Conservation (phyloP, 2,888 invertebrate genomes). For the Agrochola lota region DNA sequence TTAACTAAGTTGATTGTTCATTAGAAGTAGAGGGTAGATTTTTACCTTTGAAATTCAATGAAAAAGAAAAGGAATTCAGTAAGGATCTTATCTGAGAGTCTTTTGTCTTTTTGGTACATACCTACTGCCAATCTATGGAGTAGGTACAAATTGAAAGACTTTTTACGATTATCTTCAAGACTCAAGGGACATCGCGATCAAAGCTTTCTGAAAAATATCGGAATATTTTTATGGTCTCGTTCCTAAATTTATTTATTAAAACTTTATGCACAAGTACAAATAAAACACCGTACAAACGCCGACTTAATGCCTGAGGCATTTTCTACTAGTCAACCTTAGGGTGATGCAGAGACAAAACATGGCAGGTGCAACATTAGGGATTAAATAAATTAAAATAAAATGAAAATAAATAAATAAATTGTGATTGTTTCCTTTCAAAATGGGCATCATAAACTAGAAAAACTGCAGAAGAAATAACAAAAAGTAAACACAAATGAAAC, state of each 20-base stretch:
- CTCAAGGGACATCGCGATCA: neutral
- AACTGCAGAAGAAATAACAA: neutral
- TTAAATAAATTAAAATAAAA: too few species aligned
- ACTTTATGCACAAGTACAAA: too few species aligned
- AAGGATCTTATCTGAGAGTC: neutral
- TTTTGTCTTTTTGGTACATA: constrained; percentile 9
- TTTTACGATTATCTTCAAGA: neutral
- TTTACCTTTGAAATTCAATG: constrained; percentile 50
- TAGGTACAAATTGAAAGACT: neutral
- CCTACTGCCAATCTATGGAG: neutral
- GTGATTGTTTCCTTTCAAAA: neutral
- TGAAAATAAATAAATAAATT: too few species aligned
- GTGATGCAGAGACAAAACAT: too few species aligned
- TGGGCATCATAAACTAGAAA: neutral
- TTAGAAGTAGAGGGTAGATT: constrained; percentile 36
- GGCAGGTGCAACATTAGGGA: too few species aligned
- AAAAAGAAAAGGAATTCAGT: constrained; percentile 19
- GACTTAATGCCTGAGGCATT: too few species aligned
- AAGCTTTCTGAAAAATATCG: neutral
- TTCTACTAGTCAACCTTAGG: too few species aligned
- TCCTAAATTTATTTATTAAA: too few species aligned
- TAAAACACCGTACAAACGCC: too few species aligned
- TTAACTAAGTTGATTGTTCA: constrained; percentile 64
- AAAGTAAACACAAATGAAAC: neutral
- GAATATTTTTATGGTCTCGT: neutral